Base-by-base conservation (phyloP, 1,140 invertebrate genomes). In the Stratiolaelaps scimitus region DNA sequence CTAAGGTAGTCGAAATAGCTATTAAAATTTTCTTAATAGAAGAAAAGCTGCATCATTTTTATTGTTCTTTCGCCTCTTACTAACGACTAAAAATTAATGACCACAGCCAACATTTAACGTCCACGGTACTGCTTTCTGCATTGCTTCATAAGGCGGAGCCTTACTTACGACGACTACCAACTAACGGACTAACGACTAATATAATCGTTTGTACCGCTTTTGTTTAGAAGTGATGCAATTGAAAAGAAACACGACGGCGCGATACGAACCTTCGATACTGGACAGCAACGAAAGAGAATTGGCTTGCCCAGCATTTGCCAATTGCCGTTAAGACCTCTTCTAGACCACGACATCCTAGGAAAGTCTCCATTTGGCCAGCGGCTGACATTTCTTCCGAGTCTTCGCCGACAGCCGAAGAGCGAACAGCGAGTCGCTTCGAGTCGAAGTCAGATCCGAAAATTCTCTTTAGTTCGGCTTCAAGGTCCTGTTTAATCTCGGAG, bases 301-400 rank as follows among this genome's bases (percentile, higher is more conserved):
- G 80, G 1, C 87, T 89, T 0, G 82, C 83, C 88, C 88, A 91
- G 72, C 88, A 91, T 46, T 80, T 78, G 30, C 80, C 75, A 2
- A 89, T 75, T 0, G 80, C 82, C 30, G 75, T 69, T 1, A 82
- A 47, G 1, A 89, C 74, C 70, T 83, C 28, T 64, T 34, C 44
- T 46, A 65, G 19, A n/a, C 72, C 76, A 28, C 74, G 73, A 40
- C 85, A 80, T 4, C 86, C 85, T 0, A 91, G 75, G 68, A 83
- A 81, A 0, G 86, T 89, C 46, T 83, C 81, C 75, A 90, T 86
- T 77, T 91, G 88, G 23, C 88, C 88, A n/a, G 88, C 88, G 4
- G 84, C 83, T 0, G 87, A 89, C 10, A 74, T 81, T 71, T 85
- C 85, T 65, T 82, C 80, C 7, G 83, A 82, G 75, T 91, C 87